A percentile compares a stretch with the other conserved stretches of the same genome.
Conservation (phyloP, 2,888 invertebrate genomes). For the Trichopria drosophilae region DNA sequence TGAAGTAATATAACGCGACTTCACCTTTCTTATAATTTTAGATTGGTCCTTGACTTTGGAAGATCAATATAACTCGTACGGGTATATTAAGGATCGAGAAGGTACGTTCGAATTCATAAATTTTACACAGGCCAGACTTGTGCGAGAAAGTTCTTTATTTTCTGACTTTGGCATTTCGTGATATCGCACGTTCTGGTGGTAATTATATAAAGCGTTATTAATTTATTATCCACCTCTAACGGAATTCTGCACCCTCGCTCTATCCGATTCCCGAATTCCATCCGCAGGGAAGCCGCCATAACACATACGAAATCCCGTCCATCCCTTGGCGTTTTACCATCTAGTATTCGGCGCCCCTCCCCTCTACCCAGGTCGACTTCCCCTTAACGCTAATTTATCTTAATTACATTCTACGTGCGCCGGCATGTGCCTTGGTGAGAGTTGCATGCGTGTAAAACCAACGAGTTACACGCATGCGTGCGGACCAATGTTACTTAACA, state of each 20-base stretch:
- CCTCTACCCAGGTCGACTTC: constrained; percentile 46
- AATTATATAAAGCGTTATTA: constrained; percentile 25
- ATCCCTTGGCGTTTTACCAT: constrained; percentile 21
- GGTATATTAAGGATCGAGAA: too few relatives aligned
- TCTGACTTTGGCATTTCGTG: too few relatives aligned
- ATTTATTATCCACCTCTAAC: constrained; percentile 15
- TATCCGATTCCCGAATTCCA: constrained; percentile 21
- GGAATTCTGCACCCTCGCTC: constrained; percentile 29
- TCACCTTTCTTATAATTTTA: too few relatives aligned
- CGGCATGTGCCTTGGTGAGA: constrained; percentile 43
- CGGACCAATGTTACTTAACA: too few relatives aligned
- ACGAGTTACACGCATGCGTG: too few relatives aligned
- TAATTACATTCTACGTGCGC: constrained; percentile 57
- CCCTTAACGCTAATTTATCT: constrained; percentile 57
- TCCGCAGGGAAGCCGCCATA: constrained; percentile 5
- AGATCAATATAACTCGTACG: too few relatives aligned
- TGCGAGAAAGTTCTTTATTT: too few relatives aligned
- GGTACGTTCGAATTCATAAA: too few relatives aligned
- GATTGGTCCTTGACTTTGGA: too few relatives aligned
- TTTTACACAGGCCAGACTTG: too few relatives aligned
- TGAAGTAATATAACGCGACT: too few relatives aligned
- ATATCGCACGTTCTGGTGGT: constrained; percentile 6
- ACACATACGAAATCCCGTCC: constrained; percentile 22
- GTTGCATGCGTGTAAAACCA: too few relatives aligned
- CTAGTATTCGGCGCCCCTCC: constrained; percentile 24